A percentile compares a stretch with the other conserved stretches of the same genome.
These are phyloP conservation scores for Papilio demoleus DNA, from an alignment of 2,888 invertebrate genomes.

Conservation along the genomic window DNA sequence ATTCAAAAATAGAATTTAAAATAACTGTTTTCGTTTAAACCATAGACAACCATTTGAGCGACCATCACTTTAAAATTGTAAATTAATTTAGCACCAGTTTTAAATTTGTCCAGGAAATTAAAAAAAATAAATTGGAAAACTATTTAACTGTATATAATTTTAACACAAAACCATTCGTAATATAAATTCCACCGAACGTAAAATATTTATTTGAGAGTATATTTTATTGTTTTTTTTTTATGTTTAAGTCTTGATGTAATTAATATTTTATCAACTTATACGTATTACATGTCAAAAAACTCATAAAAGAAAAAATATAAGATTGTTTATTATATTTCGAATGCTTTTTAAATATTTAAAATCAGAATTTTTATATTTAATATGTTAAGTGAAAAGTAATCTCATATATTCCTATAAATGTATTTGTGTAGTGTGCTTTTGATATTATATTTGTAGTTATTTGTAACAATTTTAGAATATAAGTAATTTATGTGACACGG, in stretches of 20 bases:
- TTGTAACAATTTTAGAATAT: conserved; percentile 14
- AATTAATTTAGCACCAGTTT: too few relatives aligned
- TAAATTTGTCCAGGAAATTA: too few relatives aligned
- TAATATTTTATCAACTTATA: conserved; percentile 16
- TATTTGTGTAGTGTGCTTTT: conserved; percentile 40
- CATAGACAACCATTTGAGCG: not conserved
- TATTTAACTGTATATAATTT: conserved; percentile 20
- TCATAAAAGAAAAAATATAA: not conserved
- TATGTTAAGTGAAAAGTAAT: conserved; percentile 39
- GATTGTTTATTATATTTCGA: conserved; percentile 3
- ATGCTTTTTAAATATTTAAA: conserved; percentile 25
- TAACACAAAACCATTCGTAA: conserved; percentile 30
- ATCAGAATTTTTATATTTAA: conserved; percentile 22
- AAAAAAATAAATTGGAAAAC: too few relatives aligned
- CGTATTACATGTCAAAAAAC: conserved; percentile 10
- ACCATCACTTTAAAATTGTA: too few relatives aligned
- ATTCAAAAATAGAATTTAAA: conserved; percentile 17
- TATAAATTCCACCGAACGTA: conserved; percentile 40
- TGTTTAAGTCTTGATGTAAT: conserved; percentile 33
- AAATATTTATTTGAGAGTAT: conserved; percentile 36
- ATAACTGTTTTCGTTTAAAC: not conserved
- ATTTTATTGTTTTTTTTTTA: conserved; percentile 35
- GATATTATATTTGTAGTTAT: conserved; percentile 33
- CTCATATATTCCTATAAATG: conserved; percentile 44
- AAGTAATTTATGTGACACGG: conserved; percentile 34